Evolutionary conservation across 2,888 invertebrate genomes (phyloP), one percentile per base, ranked within the genome.

Genomic region (Bombyx huttoni): DNA sequence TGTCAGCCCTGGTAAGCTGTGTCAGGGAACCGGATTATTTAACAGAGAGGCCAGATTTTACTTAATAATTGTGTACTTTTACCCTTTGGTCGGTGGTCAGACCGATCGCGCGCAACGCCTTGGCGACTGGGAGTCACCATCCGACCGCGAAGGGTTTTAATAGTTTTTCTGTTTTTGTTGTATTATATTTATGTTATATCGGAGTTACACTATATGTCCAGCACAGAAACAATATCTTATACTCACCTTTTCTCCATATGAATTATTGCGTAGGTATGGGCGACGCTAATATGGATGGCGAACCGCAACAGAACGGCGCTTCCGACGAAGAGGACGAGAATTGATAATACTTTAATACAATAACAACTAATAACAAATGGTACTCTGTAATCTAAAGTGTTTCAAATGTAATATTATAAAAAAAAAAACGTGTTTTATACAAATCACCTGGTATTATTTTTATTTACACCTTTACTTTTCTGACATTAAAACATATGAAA

Each of bases 261-360:
- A 34, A 46, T 34, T 48, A n/a, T 54, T 14, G 49, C 53, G 34
- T 51, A 88, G 87, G 87, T 56, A 88, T 87, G 87, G 87, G 87
- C 47, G 85, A 86, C 54, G 87, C 85, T 0, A 80, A 78, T 7
- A 62, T 82, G 66, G 83, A 77, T 0, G 86, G 81, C 0, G 84
- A 72, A 51, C 83, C 86, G 0, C 84, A 84, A 56, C 83, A 88
- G 54, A 87, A 87, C 53, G 87, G 86, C 48, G 85, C 86, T 7
- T 84, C 85, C 0, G 85, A 83, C 14, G 86, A 86, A 0, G 86
- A 84, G 0, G 87, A 86, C 7, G 86, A 84, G 24, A 73, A 74
- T 54, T 72, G 57, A 40, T 40, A 68, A 53, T 49, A 40, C 45
- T 45, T 14, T 49, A 45, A 47, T 48, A 57, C 48, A 48, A 48